Percentiles rank a stretch among this genome's conserved stretches.
These are phyloP conservation scores for Condylura cristata DNA, from an alignment of 2,113 vertebrate species.

Conservation along the genomic window DNA sequence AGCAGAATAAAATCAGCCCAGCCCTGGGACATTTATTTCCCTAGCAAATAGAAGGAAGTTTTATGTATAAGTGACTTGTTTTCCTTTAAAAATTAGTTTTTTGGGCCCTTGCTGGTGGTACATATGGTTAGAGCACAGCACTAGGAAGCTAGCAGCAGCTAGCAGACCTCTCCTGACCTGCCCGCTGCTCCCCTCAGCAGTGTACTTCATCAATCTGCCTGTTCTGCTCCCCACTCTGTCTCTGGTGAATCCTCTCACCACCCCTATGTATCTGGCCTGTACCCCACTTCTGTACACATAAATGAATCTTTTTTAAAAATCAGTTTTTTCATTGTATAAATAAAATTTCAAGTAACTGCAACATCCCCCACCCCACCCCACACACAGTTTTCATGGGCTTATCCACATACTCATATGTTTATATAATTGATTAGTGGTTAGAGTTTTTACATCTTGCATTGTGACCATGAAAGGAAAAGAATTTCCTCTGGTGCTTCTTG, in stretches of 20 bases:
- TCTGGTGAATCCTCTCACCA: too few relatives aligned
- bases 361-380: too few relatives aligned
- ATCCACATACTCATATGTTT: neutral
- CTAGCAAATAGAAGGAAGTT: neutral
- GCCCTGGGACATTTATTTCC: neutral
- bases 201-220: too few relatives aligned
- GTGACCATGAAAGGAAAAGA: neutral
- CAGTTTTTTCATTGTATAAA: neutral
- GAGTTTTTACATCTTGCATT: neutral
- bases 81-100: neutral
- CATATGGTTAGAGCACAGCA: too few relatives aligned
- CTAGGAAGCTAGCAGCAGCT: too few relatives aligned
- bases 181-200: too few relatives aligned
- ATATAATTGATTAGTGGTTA: neutral
- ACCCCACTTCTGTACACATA: too few relatives aligned
- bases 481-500: neutral
- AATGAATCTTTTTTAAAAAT: too few relatives aligned
- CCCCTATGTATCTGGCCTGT: too few relatives aligned
- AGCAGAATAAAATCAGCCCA: neutral
- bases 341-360: neutral
- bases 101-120: too few relatives aligned
- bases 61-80: neutral
- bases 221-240: too few relatives aligned
- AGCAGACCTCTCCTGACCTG: too few relatives aligned
- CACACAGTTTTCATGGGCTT: neutral